These are phyloP conservation scores for Sinodicranocentrus sp. DNA, from an alignment of 2,888 invertebrate genomes.

Conservation along the genomic window DNA sequence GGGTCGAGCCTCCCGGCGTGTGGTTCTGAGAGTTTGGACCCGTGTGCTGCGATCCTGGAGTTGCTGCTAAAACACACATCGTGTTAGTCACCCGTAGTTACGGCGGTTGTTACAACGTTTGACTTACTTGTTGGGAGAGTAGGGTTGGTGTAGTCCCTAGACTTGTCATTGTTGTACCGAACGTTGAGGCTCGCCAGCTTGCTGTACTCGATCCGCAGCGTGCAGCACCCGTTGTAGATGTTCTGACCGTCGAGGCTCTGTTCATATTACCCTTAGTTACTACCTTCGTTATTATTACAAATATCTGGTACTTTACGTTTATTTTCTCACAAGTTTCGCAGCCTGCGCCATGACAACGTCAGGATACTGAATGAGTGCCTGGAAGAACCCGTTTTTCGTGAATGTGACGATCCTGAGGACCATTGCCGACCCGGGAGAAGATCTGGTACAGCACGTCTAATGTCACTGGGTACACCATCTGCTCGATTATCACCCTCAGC, in stretches of 20 bases:
- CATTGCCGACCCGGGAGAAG: slow-evolving; percentile 98
- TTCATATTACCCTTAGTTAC: background rate
- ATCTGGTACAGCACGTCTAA: slow-evolving; percentile 96
- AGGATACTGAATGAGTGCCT: slow-evolving; percentile 99
- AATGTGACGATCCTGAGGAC: slow-evolving; percentile 99
- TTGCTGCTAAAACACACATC: background rate
- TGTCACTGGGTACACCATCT: slow-evolving; percentile 98
- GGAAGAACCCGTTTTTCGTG: slow-evolving; percentile 99
- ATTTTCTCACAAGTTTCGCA: slow-evolving; percentile 90
- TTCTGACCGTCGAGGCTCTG: slow-evolving; percentile 98
- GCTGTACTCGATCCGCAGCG: slow-evolving; percentile 98
- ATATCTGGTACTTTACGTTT: no score
- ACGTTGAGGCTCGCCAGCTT: slow-evolving; percentile 99
- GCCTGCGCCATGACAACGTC: slow-evolving; percentile 98
- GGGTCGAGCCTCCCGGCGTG: slow-evolving; percentile 1
- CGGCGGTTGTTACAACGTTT: no score
- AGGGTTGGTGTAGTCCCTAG: slow-evolving; percentile 99
- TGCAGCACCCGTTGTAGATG: slow-evolving; percentile 99
- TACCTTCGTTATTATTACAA: background rate
- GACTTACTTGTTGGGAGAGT: slow-evolving; percentile 96
- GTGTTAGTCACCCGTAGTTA: no score
- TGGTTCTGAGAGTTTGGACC: background rate
- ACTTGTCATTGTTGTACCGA: slow-evolving; percentile 99
- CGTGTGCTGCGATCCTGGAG: background rate
- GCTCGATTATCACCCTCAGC: slow-evolving; percentile 98